Percentiles rank a stretch among this genome's conserved stretches.
Conservation (phyloP, 2,888 invertebrate species). For the Eurois occulta region DNA sequence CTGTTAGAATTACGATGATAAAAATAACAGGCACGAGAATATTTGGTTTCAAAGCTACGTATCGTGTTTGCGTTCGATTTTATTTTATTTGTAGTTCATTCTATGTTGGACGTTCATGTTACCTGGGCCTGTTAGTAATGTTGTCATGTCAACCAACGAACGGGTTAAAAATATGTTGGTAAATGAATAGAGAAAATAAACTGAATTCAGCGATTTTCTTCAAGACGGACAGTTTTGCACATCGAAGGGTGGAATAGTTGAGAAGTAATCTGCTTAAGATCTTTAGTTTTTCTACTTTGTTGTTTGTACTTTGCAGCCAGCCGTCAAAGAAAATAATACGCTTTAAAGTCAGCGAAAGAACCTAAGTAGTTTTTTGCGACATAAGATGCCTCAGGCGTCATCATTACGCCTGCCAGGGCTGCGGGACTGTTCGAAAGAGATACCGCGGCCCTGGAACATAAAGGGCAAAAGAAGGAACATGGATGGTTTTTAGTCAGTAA, state of each 20-base stretch:
- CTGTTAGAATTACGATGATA: conserved; percentile 49
- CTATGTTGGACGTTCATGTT: conserved; percentile 32
- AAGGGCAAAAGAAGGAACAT: too few relatives aligned
- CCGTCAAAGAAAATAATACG: neutral
- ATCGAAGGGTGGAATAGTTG: neutral
- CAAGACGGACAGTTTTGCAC: too few relatives aligned
- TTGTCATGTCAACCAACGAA: neutral
- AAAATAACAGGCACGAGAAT: conserved; percentile 53
- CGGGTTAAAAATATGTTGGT: neutral
- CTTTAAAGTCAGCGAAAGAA: neutral
- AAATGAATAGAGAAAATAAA: neutral
- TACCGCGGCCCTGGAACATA: too few relatives aligned
- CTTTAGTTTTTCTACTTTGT: neutral
- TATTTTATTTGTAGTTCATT: conserved; percentile 35
- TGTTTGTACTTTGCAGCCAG: neutral
- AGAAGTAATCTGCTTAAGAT: neutral
- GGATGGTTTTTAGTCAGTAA: too few relatives aligned
- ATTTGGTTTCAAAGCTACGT: conserved; percentile 57
- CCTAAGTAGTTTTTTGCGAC: neutral
- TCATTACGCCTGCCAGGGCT: too few relatives aligned
- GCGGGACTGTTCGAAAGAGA: too few relatives aligned
- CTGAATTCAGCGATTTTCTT: neutral
- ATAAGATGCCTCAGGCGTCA: neutral
- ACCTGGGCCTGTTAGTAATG: conserved; percentile 17
- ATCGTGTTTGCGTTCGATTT: conserved; percentile 6